Conservation (phyloP, 2,797 vertebrate genomes). For the Rhinoraja longicauda region DNA sequence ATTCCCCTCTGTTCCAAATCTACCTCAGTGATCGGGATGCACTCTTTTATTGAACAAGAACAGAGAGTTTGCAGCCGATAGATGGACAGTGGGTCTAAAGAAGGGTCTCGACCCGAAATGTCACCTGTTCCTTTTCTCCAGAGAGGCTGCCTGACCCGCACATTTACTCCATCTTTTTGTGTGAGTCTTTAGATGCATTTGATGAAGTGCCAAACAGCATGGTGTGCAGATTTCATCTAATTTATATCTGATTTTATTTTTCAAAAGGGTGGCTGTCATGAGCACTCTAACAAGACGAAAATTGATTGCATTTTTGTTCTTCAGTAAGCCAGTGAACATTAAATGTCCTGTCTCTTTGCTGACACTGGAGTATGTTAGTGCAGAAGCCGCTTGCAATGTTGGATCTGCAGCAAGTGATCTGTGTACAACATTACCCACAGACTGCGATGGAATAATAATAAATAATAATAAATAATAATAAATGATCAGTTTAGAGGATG, state of each 20-base stretch:
- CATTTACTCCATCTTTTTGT: too few species aligned
- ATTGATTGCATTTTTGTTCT: slow-evolving; percentile 4
- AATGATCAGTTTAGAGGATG: too few species aligned
- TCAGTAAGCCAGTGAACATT: neutral
- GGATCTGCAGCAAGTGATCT: too few species aligned
- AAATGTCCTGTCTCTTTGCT: too few species aligned
- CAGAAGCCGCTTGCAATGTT: too few species aligned
- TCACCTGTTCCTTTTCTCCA: too few species aligned
- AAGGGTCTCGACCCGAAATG: too few species aligned
- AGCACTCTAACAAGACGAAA: neutral
- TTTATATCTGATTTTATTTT: slow-evolving; percentile 26
- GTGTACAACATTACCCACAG: too few species aligned
- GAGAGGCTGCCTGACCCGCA: too few species aligned
- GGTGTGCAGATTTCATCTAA: neutral
- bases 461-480: too few species aligned
- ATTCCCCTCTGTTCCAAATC: neutral
- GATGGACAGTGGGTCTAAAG: neutral
- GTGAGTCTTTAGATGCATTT: neutral
- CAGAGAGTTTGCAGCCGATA: neutral
- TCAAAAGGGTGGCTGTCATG: neutral
- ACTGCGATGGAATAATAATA: too few species aligned
- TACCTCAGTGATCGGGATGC: neutral
- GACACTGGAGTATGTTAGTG: neutral
- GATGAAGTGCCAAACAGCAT: neutral
- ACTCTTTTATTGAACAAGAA: neutral